A percentile compares a stretch with the other conserved stretches of the same genome.
phyloP scores from a whole-genome alignment of 92 coral and sea anemone genomes.

The Palythoa grandis region DNA sequence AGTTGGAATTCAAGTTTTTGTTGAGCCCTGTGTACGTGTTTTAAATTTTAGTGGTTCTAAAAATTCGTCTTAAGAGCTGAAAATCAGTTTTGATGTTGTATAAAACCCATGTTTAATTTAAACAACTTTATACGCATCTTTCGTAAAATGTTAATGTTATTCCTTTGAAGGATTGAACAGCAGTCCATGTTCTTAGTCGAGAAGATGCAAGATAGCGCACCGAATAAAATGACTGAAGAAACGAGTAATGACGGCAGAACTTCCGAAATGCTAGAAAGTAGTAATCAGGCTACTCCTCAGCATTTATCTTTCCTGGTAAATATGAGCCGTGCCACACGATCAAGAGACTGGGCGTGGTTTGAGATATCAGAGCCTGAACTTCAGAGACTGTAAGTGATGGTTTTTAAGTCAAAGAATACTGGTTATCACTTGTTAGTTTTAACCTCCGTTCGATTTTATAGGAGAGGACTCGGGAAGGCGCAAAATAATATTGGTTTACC shows the following conservation, averaged over 20 bases:
- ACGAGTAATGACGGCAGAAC: slow-evolving; percentile 48
- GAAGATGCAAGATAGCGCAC: slow-evolving; percentile 51
- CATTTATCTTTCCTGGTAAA: slow-evolving; percentile 81
- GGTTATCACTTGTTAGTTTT: background rate
- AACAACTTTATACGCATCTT: no score
- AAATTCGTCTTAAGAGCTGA: no score
- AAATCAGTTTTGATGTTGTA: no score
- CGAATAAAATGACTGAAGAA: slow-evolving; percentile 25
- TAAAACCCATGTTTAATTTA: no score
- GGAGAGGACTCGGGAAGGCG: background rate
- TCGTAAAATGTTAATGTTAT: no score
- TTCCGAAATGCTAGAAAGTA: slow-evolving; percentile 50
- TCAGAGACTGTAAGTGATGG: slow-evolving; percentile 68
- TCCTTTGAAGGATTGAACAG: slow-evolving; percentile 67
- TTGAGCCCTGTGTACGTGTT: no score
- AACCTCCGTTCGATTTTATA: background rate
- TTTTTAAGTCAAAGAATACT: no score
- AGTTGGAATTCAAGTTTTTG: no score
- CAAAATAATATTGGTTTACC: no score
- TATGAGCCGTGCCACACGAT: slow-evolving; percentile 94
- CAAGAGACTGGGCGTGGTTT: slow-evolving; percentile 97
- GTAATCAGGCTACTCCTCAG: slow-evolving; percentile 68
- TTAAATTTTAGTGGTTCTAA: no score
- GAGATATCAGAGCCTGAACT: slow-evolving; percentile 86
- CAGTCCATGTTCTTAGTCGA: slow-evolving; percentile 73